These are phyloP conservation scores for Intellagama lesueurii DNA, from an alignment of 2,797 vertebrate genomes.

Conservation along the genomic window DNA sequence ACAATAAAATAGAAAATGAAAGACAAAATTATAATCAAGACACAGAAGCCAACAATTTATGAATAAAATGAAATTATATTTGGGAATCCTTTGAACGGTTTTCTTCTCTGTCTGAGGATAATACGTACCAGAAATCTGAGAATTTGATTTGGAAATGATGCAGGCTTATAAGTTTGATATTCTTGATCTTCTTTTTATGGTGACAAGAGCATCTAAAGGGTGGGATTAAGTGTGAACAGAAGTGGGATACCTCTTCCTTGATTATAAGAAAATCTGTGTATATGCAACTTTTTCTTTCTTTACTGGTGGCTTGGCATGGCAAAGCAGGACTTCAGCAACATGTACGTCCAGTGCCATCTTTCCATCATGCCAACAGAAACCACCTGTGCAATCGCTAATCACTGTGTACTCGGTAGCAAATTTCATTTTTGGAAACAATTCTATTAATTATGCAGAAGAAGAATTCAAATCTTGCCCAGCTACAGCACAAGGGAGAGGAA, in stretches of 20 bases:
- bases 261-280: not conserved
- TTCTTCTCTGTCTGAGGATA: not conserved
- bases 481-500: not conserved
- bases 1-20: not conserved
- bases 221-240: not conserved
- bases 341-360: rapidly evolving
- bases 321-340: not conserved
- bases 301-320: not conserved
- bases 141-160: not conserved
- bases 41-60: not conserved
- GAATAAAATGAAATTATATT: not conserved
- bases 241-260: not conserved
- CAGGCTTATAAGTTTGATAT: not conserved
- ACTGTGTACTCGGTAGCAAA: not conserved
- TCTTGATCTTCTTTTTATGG: not conserved
- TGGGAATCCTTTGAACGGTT: not conserved
- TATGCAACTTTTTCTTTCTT: not conserved
- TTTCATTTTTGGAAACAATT: not conserved
- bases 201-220: not conserved
- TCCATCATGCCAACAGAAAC: not conserved
- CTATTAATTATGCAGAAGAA: constrained; percentile 9
- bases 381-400: not conserved
- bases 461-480: not conserved
- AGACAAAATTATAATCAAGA: not conserved
- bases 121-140: no score